These are phyloP conservation scores for Neodiprion fabricii DNA, from an alignment of 1,140 invertebrate genomes.

Conservation along the genomic window DNA sequence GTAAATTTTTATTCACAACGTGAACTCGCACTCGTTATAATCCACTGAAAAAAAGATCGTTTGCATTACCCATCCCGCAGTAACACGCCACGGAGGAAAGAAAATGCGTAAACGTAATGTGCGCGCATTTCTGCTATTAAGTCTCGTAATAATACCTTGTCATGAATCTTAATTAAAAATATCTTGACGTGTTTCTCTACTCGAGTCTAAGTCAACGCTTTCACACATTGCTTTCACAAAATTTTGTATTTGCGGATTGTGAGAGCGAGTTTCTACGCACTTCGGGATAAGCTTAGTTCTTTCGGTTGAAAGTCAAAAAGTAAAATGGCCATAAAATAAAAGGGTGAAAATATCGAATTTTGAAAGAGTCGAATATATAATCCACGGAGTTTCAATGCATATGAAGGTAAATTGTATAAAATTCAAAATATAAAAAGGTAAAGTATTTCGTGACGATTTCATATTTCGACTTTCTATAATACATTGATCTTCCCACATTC, in stretches of 20 bases:
- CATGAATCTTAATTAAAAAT: not conserved
- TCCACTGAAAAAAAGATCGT: not conserved
- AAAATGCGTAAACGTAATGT: not conserved
- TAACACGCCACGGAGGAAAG: not conserved
- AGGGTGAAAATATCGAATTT: not conserved
- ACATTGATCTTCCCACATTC: no score
- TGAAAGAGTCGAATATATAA: not conserved
- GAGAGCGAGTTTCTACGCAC: not conserved
- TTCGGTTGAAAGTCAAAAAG: not conserved
- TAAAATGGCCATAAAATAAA: not conserved
- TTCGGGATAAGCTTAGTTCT: not conserved
- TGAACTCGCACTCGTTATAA: no score
- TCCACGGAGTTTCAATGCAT: no score
- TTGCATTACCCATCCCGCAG: not conserved
- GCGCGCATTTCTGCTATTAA: not conserved
- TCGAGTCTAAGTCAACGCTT: not conserved
- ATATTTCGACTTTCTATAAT: no score
- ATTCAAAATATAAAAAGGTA: no score
- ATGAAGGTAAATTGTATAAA: no score
- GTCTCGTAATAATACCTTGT: not conserved
- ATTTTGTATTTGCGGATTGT: no score
- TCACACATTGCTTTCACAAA: not conserved
- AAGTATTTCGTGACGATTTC: no score
- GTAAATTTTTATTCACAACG: no score
- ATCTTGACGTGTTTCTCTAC: not conserved